Base-by-base conservation (phyloP, 2,797 vertebrate genomes). In the Eulemur mongoz region DNA sequence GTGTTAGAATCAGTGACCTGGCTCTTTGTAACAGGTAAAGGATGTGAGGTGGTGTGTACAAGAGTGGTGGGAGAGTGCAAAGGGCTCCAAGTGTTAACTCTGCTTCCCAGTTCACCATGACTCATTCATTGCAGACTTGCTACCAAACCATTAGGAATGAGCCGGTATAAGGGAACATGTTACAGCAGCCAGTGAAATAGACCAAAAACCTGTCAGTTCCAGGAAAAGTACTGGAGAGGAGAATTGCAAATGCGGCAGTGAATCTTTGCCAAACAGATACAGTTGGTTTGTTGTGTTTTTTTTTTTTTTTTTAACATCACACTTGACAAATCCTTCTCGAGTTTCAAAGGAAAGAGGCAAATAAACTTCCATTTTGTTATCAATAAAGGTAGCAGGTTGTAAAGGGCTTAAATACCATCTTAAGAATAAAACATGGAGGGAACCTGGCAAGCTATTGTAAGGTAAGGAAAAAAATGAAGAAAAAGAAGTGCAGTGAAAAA, bases 281-380 rank as follows among this genome's bases (percentile, higher is more conserved):
- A 92, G 88, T 86, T 94, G 69, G 83, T 69, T 73, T 54, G 65
- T 79, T 72, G n/a, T 72, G 65, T 48, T 43, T 27, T 43, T 85
- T 67, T 20, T 72, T 38, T 38, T 38, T 38, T 89, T 96, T 82
- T 40, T 45, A 87, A 86, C 3, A 9, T 94, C 92, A 84, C 70
- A 90, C 50, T 93, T 96, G 95, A 95, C 75, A 96, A 89, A 92
- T 93, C 72, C 70, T 85, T 91, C 75, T 67, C 72, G 80, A 87
- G 52, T 97, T 96, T 97, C 91, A 92, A 96, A 94, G 43, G 38
- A 73, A 94, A 83, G 75, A 95, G 54, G 92, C 38, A 97, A 81
- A 94, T 87, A 76, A 45, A 65, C 45, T 84, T 94, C 54, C 91
- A 88, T 93, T 95, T 96, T 92, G 15, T 83, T 95, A 95, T 93